A percentile compares a stretch with the other conserved stretches of the same genome.
These are phyloP conservation scores for Acleris holmiana DNA, from an alignment of 2,888 invertebrate genomes.

Conservation along the genomic window DNA sequence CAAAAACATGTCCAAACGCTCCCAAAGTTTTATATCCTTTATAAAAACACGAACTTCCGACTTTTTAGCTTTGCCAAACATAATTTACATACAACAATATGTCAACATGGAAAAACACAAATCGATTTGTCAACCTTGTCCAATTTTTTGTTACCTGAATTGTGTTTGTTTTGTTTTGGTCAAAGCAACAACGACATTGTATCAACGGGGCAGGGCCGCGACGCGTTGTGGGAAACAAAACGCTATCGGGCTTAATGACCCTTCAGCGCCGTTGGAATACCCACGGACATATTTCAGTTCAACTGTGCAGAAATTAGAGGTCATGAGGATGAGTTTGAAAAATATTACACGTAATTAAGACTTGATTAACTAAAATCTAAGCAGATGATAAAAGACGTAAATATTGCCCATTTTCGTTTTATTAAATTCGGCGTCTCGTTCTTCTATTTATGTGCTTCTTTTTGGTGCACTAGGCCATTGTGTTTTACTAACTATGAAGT, in stretches of 20 bases:
- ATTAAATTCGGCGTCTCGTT: too few species aligned
- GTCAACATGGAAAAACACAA: conserved; percentile 2
- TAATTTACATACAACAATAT: conserved; percentile 39
- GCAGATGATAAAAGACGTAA: too few species aligned
- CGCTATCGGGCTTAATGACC: conserved; percentile 28
- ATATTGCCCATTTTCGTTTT: too few species aligned
- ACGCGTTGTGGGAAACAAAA: conserved; percentile 17
- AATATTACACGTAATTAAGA: too few species aligned
- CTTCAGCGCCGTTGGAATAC: conserved; percentile 23
- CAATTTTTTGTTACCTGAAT: conserved; percentile 6
- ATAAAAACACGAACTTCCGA: conserved; percentile 7
- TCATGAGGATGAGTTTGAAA: not conserved
- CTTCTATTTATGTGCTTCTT: too few species aligned
- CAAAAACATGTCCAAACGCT: too few species aligned
- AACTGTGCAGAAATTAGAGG: conserved; percentile 3
- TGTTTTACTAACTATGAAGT: too few species aligned
- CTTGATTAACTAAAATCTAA: too few species aligned
- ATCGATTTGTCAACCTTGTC: conserved; percentile 11
- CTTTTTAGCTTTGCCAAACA: conserved; percentile 56
- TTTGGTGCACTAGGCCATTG: too few species aligned
- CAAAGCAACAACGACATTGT: conserved; percentile 14
- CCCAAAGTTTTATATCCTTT: not conserved
- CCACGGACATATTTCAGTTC: conserved; percentile 15
- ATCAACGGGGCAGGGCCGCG: not conserved
- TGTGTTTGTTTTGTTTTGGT: conserved; percentile 21